These are phyloP conservation scores for Trichosurus vulpecula DNA, from an alignment of 2,797 vertebrate genomes.

Conservation along the genomic window DNA sequence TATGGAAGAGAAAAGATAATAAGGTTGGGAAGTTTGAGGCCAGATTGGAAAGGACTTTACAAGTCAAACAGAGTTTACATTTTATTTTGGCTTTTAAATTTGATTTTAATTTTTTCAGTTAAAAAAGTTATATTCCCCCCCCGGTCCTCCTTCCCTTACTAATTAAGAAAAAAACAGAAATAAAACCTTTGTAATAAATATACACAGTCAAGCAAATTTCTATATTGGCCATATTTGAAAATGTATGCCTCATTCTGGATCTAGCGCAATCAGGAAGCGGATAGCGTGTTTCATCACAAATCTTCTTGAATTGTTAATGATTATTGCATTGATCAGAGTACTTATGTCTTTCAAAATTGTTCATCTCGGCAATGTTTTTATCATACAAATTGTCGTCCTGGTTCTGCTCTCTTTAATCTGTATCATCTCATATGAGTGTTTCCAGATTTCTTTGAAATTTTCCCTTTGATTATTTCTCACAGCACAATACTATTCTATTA, in stretches of 20 bases:
- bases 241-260: neutral
- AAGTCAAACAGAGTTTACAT: neutral
- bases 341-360: neutral
- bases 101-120: neutral
- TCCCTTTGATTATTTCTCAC: neutral
- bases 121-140: neutral
- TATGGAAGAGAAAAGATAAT: neutral
- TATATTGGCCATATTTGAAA: neutral
- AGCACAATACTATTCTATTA: neutral
- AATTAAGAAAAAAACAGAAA: neutral
- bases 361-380: neutral
- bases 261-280: neutral
- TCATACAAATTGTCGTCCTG: neutral
- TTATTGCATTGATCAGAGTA: neutral
- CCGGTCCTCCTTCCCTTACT: neutral
- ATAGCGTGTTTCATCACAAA: neutral
- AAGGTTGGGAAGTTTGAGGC: neutral
- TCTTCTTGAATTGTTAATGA: neutral
- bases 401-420: neutral
- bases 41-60: neutral
- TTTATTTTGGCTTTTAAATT: neutral
- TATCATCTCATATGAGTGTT: neutral
- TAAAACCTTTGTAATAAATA: neutral
- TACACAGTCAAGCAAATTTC: neutral
- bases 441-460: neutral